Evolutionary conservation across 2,113 vertebrate genomes (phyloP).

Genomic region (Arothron firmamentum): DNA sequence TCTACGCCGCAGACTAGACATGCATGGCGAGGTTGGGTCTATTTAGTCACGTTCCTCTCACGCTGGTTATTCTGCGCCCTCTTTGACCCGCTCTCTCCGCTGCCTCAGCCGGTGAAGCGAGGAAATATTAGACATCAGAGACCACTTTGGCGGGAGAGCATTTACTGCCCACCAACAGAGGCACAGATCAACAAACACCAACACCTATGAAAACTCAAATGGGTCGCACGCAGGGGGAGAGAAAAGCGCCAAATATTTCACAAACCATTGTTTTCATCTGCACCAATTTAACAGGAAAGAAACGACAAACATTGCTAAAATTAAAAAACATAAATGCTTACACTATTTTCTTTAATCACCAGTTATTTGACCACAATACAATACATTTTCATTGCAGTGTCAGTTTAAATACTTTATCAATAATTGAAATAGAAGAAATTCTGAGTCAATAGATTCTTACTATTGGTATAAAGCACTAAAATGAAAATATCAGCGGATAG

Average conservation of each 20-base stretch:
- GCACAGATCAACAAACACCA: constrained; percentile 54
- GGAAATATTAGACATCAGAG: constrained; percentile 71
- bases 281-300: neutral
- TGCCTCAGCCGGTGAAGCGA: constrained; percentile 56
- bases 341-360: too few relatives aligned
- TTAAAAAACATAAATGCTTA: neutral
- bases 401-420: too few relatives aligned
- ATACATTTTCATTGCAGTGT: too few relatives aligned
- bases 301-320: neutral
- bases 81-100: constrained; percentile 65
- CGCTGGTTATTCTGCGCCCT: constrained; percentile 58
- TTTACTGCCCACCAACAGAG: constrained; percentile 64
- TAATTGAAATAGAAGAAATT: too few relatives aligned
- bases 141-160: constrained; percentile 59
- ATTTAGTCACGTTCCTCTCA: constrained; percentile 66
- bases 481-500: neutral
- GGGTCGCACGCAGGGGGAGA: neutral
- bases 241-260: neutral
- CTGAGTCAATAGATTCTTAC: too few relatives aligned
- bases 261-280: neutral
- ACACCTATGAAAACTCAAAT: constrained; percentile 10
- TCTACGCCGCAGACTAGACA: constrained; percentile 49
- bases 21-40: constrained; percentile 53
- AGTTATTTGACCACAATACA: too few relatives aligned
- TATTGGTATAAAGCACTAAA: too few relatives aligned